Base-by-base conservation (phyloP, 2,113 vertebrate genomes). In the Catagonus wagneri region DNA sequence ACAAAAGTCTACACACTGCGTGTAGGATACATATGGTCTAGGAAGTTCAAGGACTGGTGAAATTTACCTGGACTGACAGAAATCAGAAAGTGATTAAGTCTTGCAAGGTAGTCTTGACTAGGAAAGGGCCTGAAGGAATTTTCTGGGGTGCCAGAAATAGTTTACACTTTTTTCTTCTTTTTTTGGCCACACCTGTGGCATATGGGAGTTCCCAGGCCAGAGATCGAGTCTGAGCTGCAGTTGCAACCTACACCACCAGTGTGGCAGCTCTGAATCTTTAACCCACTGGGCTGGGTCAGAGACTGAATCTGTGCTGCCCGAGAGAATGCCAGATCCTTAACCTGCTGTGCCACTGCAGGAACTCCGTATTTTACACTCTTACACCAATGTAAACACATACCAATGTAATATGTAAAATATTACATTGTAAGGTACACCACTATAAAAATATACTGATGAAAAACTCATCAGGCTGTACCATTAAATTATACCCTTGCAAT, bases 381-480 rank as follows among this genome's bases (percentile, higher is more conserved):
- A 85, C 58, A 78, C 44, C 68, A 72, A 63, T 81, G 52, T 78
- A 90, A 85, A 74, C 32, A 87, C 6, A 86, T 9, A 72, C 11
- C 14, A 16, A 39, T 25, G 29, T 78, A 87, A 95, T 61, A 54
- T 12, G 5, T 23, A 68, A 69, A 72, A 72, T 65, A 34, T 58
- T 85, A 86, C 15, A 74, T 52, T 79, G 36, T 95, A 90, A 93
- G 39, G 86, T 56, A 89, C 19, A 44, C 56, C 63, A 63, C 27
- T 44, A 32, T 58, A 90, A 80, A 93, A 80, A 94, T n/a, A 72
- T 39, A 16, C 50, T 44, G 79, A 71, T 94, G 50, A 76, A 93
- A 94, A 58, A 74, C 90, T 87, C 85, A 92, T 93, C 44, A 50
- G 72, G 29, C 25, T 87, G 4, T 52, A 66, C 17, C 36, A 44